These are phyloP conservation scores for Digitonthophagus gazella DNA, from an alignment of 2,888 invertebrate genomes.

Conservation along the genomic window DNA sequence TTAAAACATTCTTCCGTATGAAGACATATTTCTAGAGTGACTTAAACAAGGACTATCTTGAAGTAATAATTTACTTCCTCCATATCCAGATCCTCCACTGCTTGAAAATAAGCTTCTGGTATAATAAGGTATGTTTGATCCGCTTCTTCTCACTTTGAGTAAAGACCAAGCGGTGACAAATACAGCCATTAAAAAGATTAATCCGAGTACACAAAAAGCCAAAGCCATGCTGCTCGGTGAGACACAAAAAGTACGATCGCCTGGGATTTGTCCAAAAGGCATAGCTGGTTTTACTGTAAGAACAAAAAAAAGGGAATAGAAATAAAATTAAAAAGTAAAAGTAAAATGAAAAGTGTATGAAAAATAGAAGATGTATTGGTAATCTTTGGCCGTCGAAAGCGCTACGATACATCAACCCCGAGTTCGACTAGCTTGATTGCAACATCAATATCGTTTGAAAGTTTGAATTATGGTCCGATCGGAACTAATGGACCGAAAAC, in stretches of 20 bases:
- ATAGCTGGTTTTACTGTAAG: conserved; percentile 24
- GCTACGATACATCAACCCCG: not conserved
- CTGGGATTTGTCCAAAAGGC: conserved; percentile 50
- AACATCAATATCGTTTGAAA: not conserved
- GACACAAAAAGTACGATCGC: conserved; percentile 67
- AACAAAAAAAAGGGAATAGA: not conserved
- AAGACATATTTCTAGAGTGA: conserved; percentile 26
- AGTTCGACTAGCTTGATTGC: too few relatives aligned
- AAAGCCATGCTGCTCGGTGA: conserved; percentile 76
- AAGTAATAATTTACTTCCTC: conserved; percentile 60
- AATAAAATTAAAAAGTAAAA: too few relatives aligned
- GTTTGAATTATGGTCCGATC: not conserved
- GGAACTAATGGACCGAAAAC: not conserved
- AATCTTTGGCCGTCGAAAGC: not conserved
- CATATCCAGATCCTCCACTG: conserved; percentile 60
- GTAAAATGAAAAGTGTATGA: too few relatives aligned
- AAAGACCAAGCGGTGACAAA: conserved; percentile 68
- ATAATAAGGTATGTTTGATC: conserved; percentile 58
- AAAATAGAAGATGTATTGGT: not conserved
- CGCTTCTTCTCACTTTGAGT: conserved; percentile 59
- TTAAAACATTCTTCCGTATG: conserved; percentile 35
- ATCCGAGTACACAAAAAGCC: conserved; percentile 69
- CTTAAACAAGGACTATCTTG: conserved; percentile 63
- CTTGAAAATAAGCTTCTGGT: conserved; percentile 63
- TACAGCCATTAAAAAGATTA: conserved; percentile 70